Conservation (phyloP, 1,140 invertebrate species). For the Leptopilina clavipes region DNA sequence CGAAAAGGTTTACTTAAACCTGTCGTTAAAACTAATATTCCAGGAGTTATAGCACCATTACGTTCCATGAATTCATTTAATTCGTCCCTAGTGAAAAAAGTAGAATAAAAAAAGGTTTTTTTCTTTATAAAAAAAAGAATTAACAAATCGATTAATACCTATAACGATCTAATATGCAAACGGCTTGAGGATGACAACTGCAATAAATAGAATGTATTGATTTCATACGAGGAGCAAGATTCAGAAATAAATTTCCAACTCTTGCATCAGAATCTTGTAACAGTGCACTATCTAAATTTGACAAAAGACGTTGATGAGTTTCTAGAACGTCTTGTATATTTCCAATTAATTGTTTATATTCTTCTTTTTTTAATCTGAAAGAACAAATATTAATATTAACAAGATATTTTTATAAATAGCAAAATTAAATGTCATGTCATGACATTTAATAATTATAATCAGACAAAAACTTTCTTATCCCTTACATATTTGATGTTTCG, state of each 20-base stretch:
- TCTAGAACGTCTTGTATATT: slow-evolving; percentile 92
- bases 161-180: slow-evolving; percentile 92
- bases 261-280: slow-evolving; percentile 84
- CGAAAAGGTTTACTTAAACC: slow-evolving; percentile 96
- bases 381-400: not conserved
- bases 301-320: slow-evolving; percentile 86
- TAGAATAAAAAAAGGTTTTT: slow-evolving; percentile 37
- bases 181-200: slow-evolving; percentile 92
- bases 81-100: slow-evolving; percentile 81
- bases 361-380: slow-evolving; percentile 86
- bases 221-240: slow-evolving; percentile 90
- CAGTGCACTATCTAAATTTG: slow-evolving; percentile 84
- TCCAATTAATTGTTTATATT: slow-evolving; percentile 89
- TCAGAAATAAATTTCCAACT: slow-evolving; percentile 93
- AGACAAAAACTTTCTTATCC: slow-evolving; percentile 53
- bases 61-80: slow-evolving; percentile 91
- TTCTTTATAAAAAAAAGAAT: not conserved
- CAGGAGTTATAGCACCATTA: slow-evolving; percentile 86
- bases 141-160: slow-evolving; percentile 78
- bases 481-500: slow-evolving; percentile 90
- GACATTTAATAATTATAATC: too few species aligned
- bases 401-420: slow-evolving; percentile 23
- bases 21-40: slow-evolving; percentile 91
- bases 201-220: slow-evolving; percentile 91
- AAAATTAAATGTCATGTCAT: too few species aligned